Percentiles rank a stretch among this genome's conserved stretches.
phyloP scores from a whole-genome alignment of 1,140 invertebrate species.

The Megalopta genalis region DNA sequence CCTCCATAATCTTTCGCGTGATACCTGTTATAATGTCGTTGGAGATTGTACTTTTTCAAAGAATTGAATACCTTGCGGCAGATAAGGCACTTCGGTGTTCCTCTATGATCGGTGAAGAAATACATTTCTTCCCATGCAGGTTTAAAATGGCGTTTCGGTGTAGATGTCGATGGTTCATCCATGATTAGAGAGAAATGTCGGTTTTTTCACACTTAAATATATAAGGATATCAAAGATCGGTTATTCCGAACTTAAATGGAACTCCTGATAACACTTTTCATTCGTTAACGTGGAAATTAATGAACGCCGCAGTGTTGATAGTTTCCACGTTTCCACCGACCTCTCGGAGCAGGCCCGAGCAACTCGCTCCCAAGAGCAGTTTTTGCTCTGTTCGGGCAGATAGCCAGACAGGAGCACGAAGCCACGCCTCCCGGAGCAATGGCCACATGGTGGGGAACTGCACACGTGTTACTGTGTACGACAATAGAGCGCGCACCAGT shows the following conservation, averaged over 20 bases:
- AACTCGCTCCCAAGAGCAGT: background rate
- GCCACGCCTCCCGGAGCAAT: background rate
- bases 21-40: background rate
- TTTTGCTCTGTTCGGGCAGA: background rate
- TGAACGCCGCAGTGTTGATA: background rate
- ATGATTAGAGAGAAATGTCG: background rate
- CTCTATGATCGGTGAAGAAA: background rate
- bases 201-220: background rate
- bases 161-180: background rate
- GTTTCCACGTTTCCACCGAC: background rate
- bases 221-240: background rate
- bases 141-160: background rate
- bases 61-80: background rate
- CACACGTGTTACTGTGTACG: background rate
- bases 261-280: background rate
- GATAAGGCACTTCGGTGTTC: background rate
- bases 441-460: background rate
- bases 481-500: background rate
- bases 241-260: background rate
- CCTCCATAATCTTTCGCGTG: background rate
- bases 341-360: background rate
- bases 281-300: background rate
- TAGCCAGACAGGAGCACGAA: background rate
- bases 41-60: background rate
- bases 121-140: background rate